Percentiles rank a stretch among this genome's conserved stretches.
These are phyloP conservation scores for Ptyas mucosa DNA, from an alignment of 2,113 vertebrate genomes.

Conservation along the genomic window DNA sequence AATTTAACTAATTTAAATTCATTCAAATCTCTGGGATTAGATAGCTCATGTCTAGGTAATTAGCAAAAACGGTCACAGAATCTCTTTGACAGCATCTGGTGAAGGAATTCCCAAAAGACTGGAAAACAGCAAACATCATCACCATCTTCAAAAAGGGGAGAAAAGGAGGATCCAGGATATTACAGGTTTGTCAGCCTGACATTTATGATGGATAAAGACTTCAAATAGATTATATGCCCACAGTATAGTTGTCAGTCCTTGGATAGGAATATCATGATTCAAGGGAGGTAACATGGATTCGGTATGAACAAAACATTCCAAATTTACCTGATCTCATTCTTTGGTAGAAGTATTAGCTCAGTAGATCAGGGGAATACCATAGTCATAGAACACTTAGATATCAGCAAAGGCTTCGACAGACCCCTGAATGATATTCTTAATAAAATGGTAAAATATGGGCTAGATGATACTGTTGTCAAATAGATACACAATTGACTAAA, in stretches of 20 bases:
- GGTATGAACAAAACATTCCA: neutral
- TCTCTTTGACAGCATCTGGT: too few species aligned
- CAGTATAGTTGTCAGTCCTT: neutral
- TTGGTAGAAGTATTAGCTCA: neutral
- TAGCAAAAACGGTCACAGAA: too few species aligned
- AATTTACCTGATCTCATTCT: neutral
- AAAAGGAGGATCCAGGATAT: neutral
- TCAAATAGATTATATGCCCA: neutral
- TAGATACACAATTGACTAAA: neutral
- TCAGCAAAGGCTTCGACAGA: neutral
- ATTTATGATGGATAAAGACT: neutral
- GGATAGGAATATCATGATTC: neutral
- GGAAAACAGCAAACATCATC: too few species aligned
- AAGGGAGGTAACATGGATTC: neutral
- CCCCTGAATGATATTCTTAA: neutral
- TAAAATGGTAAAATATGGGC: neutral
- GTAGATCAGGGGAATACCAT: neutral
- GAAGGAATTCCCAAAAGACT: too few species aligned
- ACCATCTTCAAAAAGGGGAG: too few species aligned
- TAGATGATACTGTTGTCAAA: neutral
- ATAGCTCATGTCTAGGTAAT: too few species aligned
- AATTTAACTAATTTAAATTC: too few species aligned
- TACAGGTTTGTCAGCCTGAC: neutral
- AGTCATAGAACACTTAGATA: neutral
- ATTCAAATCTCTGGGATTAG: too few species aligned